Conservation (phyloP, 1,140 invertebrate genomes). For the Penaeus chinensis region DNA sequence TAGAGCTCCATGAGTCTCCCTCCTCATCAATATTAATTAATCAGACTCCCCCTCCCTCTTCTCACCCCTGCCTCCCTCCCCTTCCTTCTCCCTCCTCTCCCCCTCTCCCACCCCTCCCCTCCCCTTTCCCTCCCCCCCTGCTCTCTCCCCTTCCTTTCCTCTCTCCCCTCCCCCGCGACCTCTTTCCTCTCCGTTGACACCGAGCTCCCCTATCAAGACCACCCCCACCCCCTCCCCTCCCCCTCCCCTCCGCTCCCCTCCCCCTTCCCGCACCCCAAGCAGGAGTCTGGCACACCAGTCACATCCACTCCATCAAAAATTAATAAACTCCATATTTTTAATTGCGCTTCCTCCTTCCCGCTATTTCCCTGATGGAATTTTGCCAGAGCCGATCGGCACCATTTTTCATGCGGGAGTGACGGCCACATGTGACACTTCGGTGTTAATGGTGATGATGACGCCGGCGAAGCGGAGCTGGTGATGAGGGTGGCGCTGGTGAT, state of each 20-base stretch:
- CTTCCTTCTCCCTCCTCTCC: neutral
- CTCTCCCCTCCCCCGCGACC: neutral
- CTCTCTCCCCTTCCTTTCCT: neutral
- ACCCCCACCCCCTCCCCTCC: neutral
- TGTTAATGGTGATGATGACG: neutral
- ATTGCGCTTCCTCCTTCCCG: constrained; percentile 41
- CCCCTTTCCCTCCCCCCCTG: neutral
- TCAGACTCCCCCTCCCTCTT: neutral
- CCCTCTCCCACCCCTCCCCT: neutral
- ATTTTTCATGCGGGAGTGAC: constrained; percentile 45
- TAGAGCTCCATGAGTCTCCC: neutral
- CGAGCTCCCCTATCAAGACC: neutral
- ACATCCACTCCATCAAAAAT: constrained; percentile 51
- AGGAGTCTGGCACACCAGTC: constrained; percentile 13
- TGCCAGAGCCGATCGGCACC: constrained; percentile 24
- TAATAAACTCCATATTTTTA: constrained; percentile 57
- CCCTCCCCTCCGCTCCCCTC: neutral
- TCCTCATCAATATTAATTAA: neutral
- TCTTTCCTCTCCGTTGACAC: neutral
- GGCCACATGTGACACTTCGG: constrained; percentile 35
- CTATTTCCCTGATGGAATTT: constrained; percentile 44
- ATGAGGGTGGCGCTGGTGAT: neutral
- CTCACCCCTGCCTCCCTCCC: neutral
- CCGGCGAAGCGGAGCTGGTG: neutral
- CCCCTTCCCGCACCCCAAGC: neutral